Evolutionary conservation across 2,888 invertebrate genomes (phyloP), one percentile per base, ranked within the genome.

Genomic region (Cyclophora albipunctata): DNA sequence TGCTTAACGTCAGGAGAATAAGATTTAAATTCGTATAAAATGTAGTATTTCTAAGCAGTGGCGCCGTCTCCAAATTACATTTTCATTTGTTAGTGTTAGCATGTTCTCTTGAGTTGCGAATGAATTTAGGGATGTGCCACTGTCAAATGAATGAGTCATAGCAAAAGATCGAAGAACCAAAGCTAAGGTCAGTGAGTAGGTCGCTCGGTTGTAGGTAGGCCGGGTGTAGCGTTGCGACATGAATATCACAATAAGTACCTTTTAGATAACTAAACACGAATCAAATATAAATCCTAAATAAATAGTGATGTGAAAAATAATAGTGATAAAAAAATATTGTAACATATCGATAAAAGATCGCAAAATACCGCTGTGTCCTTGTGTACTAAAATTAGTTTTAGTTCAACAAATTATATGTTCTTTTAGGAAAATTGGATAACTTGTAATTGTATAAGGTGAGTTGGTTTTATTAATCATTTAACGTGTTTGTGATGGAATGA

Each of bases 291-390:
- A 57, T 66, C 57, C 53, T 54, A 59, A 56, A 55, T 63, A 57
- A 58, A 69, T 57, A 76, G 81, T 81, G 78, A 76, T 76, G 81
- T 81, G 78, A 69, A 64, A 66, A 62, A 67, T 59, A 62, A 53
- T 47, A 59, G 45, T 55, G 48, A 55, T 54, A 54, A 54, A 57
- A 59, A 49, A 49, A 54, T 53, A 53, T 52, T 48, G 48, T 37
- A 47, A 57, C 56, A 47, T 50, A 55, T 40, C 55, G 50, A 56
- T 53, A 52, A 55, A 51, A 54, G 55, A 59, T 52, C 51, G 55
- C 54, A 66, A 64, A 52, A 52, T 53, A 56, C 62, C 69, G 69
- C 63, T 55, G 61, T 69, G 71, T 62, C 73, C 71, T 75, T 72
- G 74, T 64, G 57, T 63, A 66, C 62, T 69, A 73, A 71, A 74